Evolutionary conservation across 2,113 vertebrate species (phyloP).

Genomic region (Leptodactylus fuscus): DNA sequence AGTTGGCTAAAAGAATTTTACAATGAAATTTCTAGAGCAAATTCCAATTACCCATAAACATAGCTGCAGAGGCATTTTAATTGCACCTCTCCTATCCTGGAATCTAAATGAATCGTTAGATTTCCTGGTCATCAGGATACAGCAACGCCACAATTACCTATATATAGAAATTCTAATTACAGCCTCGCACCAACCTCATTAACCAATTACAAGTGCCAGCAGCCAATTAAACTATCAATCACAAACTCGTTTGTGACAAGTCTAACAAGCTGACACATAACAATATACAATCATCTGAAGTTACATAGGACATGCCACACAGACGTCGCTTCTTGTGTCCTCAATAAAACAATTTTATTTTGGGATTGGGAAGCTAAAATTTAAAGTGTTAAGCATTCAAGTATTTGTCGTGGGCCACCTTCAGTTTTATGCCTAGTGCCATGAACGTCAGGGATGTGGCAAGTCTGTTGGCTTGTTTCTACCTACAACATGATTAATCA

Average conservation of each 20-base stretch:
- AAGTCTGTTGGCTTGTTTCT: too few relatives aligned
- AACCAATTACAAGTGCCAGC: constrained; percentile 53
- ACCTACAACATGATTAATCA: too few relatives aligned
- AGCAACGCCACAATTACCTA: constrained; percentile 57
- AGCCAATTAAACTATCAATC: constrained; percentile 59
- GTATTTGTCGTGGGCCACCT: too few relatives aligned
- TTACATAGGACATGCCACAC: neutral
- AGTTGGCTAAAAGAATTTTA: neutral
- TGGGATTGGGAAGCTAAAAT: neutral
- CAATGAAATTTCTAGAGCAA: constrained; percentile 23
- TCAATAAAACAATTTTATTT: neutral
- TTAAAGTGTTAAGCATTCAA: too few relatives aligned
- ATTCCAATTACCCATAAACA: constrained; percentile 24
- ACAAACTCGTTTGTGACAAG: constrained; percentile 51
- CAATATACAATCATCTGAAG: constrained; percentile 41
- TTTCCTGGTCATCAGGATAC: constrained; percentile 57
- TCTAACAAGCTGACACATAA: constrained; percentile 51
- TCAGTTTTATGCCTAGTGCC: too few relatives aligned
- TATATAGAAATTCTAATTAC: constrained; percentile 58
- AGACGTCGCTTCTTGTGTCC: neutral
- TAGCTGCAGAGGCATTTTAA: constrained; percentile 6
- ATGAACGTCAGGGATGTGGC: too few relatives aligned
- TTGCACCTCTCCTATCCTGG: constrained; percentile 27
- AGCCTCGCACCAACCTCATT: constrained; percentile 42
- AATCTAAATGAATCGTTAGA: constrained; percentile 47